Evolutionary conservation across 1,140 invertebrate species (phyloP).

Genomic region (Rhopalosiphum padi): DNA sequence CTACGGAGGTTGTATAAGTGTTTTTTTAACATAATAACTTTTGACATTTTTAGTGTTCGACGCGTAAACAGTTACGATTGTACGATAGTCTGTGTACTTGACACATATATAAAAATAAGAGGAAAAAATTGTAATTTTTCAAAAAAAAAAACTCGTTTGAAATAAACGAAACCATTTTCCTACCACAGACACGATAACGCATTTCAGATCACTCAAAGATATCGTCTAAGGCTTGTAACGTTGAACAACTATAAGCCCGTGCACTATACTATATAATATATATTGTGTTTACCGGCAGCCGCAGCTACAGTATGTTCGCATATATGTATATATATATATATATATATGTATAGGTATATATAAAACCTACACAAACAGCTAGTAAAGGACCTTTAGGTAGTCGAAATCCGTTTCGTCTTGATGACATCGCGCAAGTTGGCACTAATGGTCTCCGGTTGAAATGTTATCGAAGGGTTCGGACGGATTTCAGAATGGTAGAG

Average conservation of each 20-base stretch:
- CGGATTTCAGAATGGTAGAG: not conserved
- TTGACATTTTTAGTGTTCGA: not conserved
- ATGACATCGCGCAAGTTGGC: not conserved
- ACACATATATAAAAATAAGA: not conserved
- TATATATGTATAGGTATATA: not conserved
- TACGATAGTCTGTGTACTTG: not conserved
- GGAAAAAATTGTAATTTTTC: not conserved
- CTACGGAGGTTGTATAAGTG: not conserved
- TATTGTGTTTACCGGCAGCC: not conserved
- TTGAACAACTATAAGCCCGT: not conserved
- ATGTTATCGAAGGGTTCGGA: not conserved
- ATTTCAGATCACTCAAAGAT: not conserved
- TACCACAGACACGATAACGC: not conserved
- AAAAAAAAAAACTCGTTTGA: not conserved
- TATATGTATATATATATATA: not conserved
- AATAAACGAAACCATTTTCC: not conserved
- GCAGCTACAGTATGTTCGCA: not conserved
- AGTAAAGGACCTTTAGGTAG: not conserved
- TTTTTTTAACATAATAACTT: not conserved
- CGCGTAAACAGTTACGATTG: not conserved
- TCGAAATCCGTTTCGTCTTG: not conserved
- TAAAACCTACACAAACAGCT: not conserved
- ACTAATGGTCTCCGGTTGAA: constrained; percentile 7
- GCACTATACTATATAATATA: not conserved
- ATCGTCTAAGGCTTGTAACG: not conserved